Conservation (phyloP, 2,888 invertebrate genomes). For the Cetonia aurata region DNA sequence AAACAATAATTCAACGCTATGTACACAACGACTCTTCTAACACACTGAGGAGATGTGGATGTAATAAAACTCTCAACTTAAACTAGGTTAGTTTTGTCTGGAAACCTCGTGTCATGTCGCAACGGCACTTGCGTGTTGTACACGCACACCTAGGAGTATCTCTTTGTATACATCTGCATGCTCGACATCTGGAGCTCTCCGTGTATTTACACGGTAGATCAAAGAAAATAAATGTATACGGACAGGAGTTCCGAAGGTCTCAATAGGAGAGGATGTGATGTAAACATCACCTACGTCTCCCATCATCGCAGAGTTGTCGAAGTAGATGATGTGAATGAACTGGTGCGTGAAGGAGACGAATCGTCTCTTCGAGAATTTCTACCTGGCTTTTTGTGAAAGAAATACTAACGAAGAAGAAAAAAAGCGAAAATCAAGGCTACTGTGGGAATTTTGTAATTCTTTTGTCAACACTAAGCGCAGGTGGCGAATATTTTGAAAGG, state of each 20-base stretch:
- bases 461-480: slow-evolving; percentile 1
- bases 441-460: slow-evolving; percentile 22
- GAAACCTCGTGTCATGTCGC: slow-evolving; percentile 13
- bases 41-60: slow-evolving; percentile 32
- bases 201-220: slow-evolving; percentile 25
- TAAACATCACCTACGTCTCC: slow-evolving; percentile 36
- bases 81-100: slow-evolving; percentile 45
- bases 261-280: slow-evolving; percentile 34
- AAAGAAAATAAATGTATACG: slow-evolving; percentile 40
- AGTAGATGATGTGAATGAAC: slow-evolving; percentile 27
- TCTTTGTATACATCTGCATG: slow-evolving; percentile 13
- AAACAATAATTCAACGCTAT: slow-evolving; percentile 28
- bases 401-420: not conserved
- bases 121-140: slow-evolving; percentile 13
- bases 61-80: slow-evolving; percentile 41
- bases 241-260: slow-evolving; percentile 35
- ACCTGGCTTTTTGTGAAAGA: slow-evolving; percentile 29
- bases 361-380: slow-evolving; percentile 7
- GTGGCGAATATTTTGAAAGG: not conserved
- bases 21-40: slow-evolving; percentile 29
- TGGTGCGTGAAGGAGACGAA: slow-evolving; percentile 28
- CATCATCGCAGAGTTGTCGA: not conserved
- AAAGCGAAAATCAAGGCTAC: not conserved
- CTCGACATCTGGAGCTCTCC: slow-evolving; percentile 27
- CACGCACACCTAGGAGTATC: not conserved